These are phyloP conservation scores for Acanthiza pusilla DNA, from an alignment of 2,797 vertebrate species.

Conservation along the genomic window DNA sequence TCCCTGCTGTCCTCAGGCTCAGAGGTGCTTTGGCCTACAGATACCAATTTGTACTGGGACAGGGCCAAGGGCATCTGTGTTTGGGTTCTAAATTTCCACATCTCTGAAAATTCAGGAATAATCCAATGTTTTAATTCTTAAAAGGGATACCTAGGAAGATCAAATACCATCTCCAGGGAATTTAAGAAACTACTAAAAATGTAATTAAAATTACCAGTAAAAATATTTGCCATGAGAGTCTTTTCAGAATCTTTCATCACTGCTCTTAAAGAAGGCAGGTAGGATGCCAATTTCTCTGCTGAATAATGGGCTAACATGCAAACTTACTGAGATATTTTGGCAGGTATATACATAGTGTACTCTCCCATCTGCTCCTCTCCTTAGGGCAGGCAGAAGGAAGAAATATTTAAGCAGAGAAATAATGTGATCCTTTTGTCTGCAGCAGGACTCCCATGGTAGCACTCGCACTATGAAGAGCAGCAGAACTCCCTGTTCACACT, in stretches of 20 bases:
- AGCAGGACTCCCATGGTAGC: background rate
- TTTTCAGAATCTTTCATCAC: background rate
- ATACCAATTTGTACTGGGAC: background rate
- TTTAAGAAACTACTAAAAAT: background rate
- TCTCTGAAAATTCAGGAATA: background rate
- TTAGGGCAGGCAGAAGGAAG: background rate
- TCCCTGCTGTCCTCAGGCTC: background rate
- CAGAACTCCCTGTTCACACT: background rate
- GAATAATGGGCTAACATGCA: background rate
- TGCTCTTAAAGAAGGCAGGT: background rate
- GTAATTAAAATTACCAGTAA: background rate
- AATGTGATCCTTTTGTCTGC: background rate
- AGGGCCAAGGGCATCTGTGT: background rate
- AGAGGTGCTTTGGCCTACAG: background rate
- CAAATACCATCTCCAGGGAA: background rate
- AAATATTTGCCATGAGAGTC: background rate
- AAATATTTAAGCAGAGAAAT: background rate
- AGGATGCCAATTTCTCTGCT: background rate
- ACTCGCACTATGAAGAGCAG: background rate
- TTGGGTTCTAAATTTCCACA: background rate
- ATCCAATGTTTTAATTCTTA: background rate
- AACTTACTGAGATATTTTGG: background rate
- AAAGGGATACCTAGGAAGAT: background rate
- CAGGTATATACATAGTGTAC: background rate
- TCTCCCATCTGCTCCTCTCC: constrained; percentile 23